Base-by-base conservation (phyloP, 2,888 invertebrate species). In the Cataglyphis rosenhaueri region DNA sequence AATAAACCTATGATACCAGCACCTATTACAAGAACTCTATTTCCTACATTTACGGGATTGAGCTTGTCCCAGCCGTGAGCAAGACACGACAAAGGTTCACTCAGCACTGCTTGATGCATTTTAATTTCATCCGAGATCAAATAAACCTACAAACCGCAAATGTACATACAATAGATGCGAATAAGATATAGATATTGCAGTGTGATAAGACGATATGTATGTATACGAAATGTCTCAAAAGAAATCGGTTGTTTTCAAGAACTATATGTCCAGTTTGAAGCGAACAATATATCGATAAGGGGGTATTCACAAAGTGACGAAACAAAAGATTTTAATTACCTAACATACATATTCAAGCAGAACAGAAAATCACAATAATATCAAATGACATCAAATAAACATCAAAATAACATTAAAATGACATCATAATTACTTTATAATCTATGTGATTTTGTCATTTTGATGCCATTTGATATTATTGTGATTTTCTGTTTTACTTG, bases 1-100 rank as follows among this genome's bases (percentile, higher is more conserved):
- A 97, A 94, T 25, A 95, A 90, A 91, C 97, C 97, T 86, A 97
- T 97, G 66, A 97, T 97, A 0, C 97, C 97, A 75, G 97, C 97
- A 0, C 97, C 97, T 0, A 96, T 95, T 0, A 97, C 94, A 0
- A 97, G 95, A 25, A 97, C 96, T 85, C 95, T 96, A 55, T 95
- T 92, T 0, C 97, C 97, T 0, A 97, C 95, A 0, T 95, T 91
- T 6, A 97, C 93, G 0, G 97, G 96, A 18, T 95, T 95, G 1
- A 96, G 95, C 71, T 95, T 95, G 88, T 97, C 96, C 95, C 96
- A 96, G 0, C 97, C 97, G 87, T 97, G 97, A 0, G 96, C 95
- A 2, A 97, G 95, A 89, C 97, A 97, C 0, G 97, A 97, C 68
- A 97, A 95, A 0, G 97, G 97, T 92, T 97, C 97, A 64, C 96